Conservation (phyloP, 2,113 vertebrate species). For the Hippoglossus stenolepis region DNA sequence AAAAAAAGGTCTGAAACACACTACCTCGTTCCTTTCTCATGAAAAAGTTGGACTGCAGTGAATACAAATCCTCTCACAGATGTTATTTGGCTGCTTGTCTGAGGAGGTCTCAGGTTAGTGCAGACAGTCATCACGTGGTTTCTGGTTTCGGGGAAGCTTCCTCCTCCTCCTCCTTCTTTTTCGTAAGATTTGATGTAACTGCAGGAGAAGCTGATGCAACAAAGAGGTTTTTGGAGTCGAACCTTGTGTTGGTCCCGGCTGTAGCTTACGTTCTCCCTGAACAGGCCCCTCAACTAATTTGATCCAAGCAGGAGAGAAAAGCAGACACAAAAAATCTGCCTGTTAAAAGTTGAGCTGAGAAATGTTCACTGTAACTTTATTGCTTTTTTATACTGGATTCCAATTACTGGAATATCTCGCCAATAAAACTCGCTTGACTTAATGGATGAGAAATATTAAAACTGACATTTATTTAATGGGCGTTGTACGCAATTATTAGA, state of each 20-base stretch:
- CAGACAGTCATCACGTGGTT: neutral
- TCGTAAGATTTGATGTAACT: slow-evolving; percentile 14
- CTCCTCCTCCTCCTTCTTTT: neutral
- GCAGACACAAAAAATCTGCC: slow-evolving; percentile 57
- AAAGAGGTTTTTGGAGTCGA: slow-evolving; percentile 43
- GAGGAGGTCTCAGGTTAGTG: slow-evolving; percentile 20
- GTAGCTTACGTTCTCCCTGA: slow-evolving; percentile 42
- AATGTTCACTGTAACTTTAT: slow-evolving; percentile 57
- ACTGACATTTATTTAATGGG: slow-evolving; percentile 21
- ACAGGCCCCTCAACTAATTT: slow-evolving; percentile 59
- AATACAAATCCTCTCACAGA: slow-evolving; percentile 5
- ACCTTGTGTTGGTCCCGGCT: slow-evolving; percentile 34
- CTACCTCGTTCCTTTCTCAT: neutral
- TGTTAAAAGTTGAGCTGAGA: slow-evolving; percentile 55
- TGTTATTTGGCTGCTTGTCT: neutral
- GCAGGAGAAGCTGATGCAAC: slow-evolving; percentile 52
- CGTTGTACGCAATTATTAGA: slow-evolving; percentile 19
- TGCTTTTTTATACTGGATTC: slow-evolving; percentile 21
- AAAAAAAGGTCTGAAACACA: too few species aligned
- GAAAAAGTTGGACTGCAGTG: neutral
- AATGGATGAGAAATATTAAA: slow-evolving; percentile 49
- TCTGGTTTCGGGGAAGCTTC: slow-evolving; percentile 1
- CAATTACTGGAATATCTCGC: slow-evolving; percentile 46
- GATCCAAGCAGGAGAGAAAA: slow-evolving; percentile 63
- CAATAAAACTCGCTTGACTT: slow-evolving; percentile 32